Evolutionary conservation across 2,113 vertebrate species (phyloP).

Genomic region (Mastomys natalensis): DNA sequence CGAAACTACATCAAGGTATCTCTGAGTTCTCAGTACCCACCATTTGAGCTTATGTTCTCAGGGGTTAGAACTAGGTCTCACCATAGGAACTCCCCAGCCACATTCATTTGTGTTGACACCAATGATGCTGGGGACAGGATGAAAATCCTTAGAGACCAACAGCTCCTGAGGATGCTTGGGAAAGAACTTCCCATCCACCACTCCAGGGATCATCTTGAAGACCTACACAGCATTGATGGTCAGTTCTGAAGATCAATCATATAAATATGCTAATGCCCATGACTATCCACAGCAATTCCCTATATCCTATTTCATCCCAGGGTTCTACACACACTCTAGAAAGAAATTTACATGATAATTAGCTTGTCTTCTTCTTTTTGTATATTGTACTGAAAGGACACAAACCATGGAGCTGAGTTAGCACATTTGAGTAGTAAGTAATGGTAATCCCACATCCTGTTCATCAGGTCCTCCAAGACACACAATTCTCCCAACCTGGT

Average conservation of each 20-base stretch:
- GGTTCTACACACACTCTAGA: conserved; percentile 79
- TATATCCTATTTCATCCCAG: no score
- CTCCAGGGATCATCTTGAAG: neutral
- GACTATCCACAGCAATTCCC: conserved; percentile 75
- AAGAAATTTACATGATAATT: neutral
- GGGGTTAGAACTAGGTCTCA: conserved; percentile 37
- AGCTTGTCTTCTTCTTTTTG: no score
- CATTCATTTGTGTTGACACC: no score
- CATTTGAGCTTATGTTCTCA: neutral
- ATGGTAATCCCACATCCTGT: neutral
- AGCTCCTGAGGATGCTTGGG: conserved; percentile 82
- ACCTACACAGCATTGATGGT: no score
- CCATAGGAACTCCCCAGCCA: conserved; percentile 49
- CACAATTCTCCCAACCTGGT: conserved; percentile 28
- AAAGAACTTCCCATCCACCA: conserved; percentile 88
- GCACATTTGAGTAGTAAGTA: neutral
- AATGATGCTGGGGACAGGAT: conserved; percentile 87
- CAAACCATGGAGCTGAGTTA: neutral
- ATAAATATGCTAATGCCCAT: neutral
- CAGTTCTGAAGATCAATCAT: neutral
- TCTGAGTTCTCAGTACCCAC: neutral
- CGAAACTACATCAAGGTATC: neutral
- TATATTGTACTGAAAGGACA: neutral
- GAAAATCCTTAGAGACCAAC: conserved; percentile 84
- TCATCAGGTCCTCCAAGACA: neutral